Evolutionary conservation across 1,140 invertebrate genomes (phyloP).

Genomic region (Whitmania pigra): DNA sequence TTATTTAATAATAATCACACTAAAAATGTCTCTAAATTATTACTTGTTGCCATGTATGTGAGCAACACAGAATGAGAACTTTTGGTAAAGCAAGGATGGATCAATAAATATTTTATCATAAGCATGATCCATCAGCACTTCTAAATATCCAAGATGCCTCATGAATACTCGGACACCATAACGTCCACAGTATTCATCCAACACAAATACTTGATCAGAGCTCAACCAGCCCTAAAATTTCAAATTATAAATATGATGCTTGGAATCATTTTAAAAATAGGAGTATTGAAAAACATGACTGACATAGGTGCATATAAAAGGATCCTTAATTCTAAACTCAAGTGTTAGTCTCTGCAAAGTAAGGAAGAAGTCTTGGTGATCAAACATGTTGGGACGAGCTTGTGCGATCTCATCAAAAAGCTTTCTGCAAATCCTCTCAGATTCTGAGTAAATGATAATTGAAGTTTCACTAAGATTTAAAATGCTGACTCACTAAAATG

Average conservation of each 20-base stretch:
- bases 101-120: conserved; percentile 87
- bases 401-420: conserved; percentile 98
- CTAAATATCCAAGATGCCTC: conserved; percentile 87
- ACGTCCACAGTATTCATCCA: conserved; percentile 93
- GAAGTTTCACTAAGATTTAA: too few species aligned
- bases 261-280: background rate
- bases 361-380: conserved; percentile 81
- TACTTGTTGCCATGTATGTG: conserved; percentile 94
- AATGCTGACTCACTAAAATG: too few species aligned
- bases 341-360: conserved; percentile 79
- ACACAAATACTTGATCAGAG: conserved; percentile 90
- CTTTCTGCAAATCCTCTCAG: conserved; percentile 88
- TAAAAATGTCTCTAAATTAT: background rate
- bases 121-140: conserved; percentile 83
- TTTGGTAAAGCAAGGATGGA: conserved; percentile 93
- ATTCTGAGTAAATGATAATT: conserved; percentile 48
- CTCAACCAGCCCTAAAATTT: conserved; percentile 88
- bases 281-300: background rate
- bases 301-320: conserved; percentile 48
- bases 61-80: conserved; percentile 94
- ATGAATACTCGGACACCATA: conserved; percentile 97
- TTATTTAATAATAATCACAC: too few species aligned
- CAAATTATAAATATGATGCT: background rate
- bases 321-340: conserved; percentile 88
- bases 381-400: conserved; percentile 90